A percentile compares a stretch with the other conserved stretches of the same genome.
Evolutionary conservation across 2,113 vertebrate species (phyloP).

Genomic region (Strix aluco): DNA sequence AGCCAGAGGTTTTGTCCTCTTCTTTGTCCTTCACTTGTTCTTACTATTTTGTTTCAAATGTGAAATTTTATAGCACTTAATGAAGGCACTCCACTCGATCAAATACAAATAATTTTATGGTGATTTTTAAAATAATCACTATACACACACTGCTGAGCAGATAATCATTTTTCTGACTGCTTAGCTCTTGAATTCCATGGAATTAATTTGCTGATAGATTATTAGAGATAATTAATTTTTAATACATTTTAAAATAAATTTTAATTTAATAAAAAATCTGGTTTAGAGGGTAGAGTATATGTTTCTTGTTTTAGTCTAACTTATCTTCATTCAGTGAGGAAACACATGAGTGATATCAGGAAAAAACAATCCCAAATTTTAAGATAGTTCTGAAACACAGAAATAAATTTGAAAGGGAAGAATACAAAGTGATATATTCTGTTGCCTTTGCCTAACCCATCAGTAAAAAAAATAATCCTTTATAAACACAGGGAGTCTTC

Average conservation of each 20-base stretch:
- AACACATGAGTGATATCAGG: background rate
- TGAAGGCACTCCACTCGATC: background rate
- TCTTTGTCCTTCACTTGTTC: background rate
- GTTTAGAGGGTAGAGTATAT: background rate
- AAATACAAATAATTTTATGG: background rate
- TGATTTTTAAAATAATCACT: background rate
- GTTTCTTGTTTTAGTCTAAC: background rate
- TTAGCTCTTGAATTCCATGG: background rate
- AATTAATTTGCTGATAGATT: background rate
- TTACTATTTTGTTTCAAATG: background rate
- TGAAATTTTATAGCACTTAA: background rate
- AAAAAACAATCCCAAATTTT: background rate
- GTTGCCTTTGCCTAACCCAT: background rate
- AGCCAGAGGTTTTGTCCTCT: background rate
- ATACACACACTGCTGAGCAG: background rate
- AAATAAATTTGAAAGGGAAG: background rate
- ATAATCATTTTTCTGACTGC: background rate
- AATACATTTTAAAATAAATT: background rate
- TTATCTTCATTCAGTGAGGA: background rate
- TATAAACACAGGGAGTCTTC: background rate
- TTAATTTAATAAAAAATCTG: background rate
- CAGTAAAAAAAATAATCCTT: background rate
- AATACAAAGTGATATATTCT: background rate
- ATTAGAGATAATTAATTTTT: background rate
- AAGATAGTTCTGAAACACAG: background rate